Evolutionary conservation across 2,113 vertebrate genomes (phyloP).

Genomic region (Tiliqua scincoides): DNA sequence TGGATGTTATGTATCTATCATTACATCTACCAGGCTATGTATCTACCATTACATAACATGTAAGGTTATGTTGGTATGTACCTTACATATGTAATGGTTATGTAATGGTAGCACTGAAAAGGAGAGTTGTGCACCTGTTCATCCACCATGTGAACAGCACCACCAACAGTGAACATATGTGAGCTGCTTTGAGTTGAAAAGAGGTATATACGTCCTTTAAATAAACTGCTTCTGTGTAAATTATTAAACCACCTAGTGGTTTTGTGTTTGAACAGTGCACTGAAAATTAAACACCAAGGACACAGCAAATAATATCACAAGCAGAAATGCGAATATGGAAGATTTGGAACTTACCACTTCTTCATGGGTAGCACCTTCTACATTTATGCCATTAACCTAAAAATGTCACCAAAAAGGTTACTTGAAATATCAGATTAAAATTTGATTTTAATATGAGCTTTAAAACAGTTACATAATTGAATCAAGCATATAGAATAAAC

Average conservation of each 20-base stretch:
- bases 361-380: slow-evolving; percentile 89
- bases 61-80: too few species aligned
- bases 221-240: not conserved
- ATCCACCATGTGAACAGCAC: not conserved
- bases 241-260: not conserved
- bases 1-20: not conserved
- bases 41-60: not conserved
- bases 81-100: too few species aligned
- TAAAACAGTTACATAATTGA: slow-evolving; percentile 23
- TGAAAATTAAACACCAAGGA: not conserved
- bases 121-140: not conserved
- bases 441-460: slow-evolving; percentile 20
- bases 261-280: not conserved
- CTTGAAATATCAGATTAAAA: slow-evolving; percentile 6
- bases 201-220: too few species aligned
- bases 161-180: not conserved
- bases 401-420: slow-evolving; percentile 47
- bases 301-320: not conserved
- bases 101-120: not conserved
- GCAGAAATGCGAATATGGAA: slow-evolving; percentile 3
- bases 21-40: too few species aligned
- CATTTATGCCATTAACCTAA: slow-evolving; percentile 94
- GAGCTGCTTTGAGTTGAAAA: too few species aligned
- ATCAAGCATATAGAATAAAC: slow-evolving; percentile 58
- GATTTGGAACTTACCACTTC: slow-evolving; percentile 89